Base-by-base conservation (phyloP, 2,888 invertebrate species). In the Junonia oenone region DNA sequence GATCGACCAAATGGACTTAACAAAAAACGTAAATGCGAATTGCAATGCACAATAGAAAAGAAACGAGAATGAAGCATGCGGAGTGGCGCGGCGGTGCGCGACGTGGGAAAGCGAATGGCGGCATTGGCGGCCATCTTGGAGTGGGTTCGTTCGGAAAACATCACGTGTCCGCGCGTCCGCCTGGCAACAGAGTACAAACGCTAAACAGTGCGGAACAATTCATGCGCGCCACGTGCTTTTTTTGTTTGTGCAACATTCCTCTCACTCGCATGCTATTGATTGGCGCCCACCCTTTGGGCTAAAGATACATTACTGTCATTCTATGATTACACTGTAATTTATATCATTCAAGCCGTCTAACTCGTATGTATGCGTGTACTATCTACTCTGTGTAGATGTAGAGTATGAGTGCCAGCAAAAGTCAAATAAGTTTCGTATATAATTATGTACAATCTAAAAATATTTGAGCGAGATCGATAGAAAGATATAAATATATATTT, bases 51-150 rank as follows among this genome's bases (percentile, higher is more conserved):
- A 81, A 81, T 76, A 74, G 73, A 79, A 81, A 81, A 81, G 76
- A 81, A 83, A 81, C 69, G 71, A 83, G 76, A 78, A 76, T 75
- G 73, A 79, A 78, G 75, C 78, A 76, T 78, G 78, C 79, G 68
- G 75, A 78, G 75, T 76, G 74, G 71, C 73, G 75, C 75, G 74
- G 71, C 73, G 76, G 75, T 71, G 76, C 73, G 75, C 80, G 78
- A 88, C 87, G 86, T 89, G 88, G 88, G 88, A 89, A 90, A 88
- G 88, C 88, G 88, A 87, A 87, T 84, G 81, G 83, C 78, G 73
- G 75, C 68, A 72, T 67, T 67, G 77, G 77, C 86, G 73, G 88
- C 89, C 89, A 89, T 89, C 78, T 88, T 89, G 85, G 71, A 76
- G 73, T 73, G 70, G 75, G 76, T 74, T 78, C 68, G 79, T 76